A percentile compares a stretch with the other conserved stretches of the same genome.
Evolutionary conservation across 2,113 vertebrate species (phyloP).

Genomic region (Chelonoidis abingdonii): DNA sequence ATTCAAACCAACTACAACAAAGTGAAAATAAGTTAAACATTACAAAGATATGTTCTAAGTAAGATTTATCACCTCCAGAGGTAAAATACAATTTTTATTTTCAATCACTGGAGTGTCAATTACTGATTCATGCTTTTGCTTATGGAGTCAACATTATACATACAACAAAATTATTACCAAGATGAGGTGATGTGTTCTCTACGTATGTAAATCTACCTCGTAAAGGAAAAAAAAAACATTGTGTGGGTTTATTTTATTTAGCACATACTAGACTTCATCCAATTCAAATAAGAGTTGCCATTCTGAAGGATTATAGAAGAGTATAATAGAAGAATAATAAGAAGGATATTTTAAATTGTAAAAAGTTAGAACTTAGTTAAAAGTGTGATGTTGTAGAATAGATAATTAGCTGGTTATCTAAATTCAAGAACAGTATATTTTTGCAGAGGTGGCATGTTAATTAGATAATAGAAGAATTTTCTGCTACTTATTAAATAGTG

Average conservation of each 20-base stretch:
- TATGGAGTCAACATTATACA: not conserved
- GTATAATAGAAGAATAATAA: not conserved
- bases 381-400: not conserved
- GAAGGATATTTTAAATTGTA: not conserved
- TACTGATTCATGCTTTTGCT: not conserved
- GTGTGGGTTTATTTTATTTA: no score
- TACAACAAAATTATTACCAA: not conserved
- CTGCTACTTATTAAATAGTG: conserved; percentile 5
- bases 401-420: not conserved
- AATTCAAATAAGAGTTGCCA: not conserved
- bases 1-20: not conserved
- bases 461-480: not conserved
- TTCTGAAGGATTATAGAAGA: not conserved
- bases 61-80: not conserved
- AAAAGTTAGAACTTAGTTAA: not conserved
- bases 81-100: not conserved
- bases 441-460: not conserved
- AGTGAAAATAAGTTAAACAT: not conserved
- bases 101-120: not conserved
- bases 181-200: not conserved
- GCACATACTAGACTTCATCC: not conserved
- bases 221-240: not conserved
- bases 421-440: not conserved
- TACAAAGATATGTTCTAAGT: not conserved
- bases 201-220: not conserved